Conservation (phyloP, 2,113 vertebrate species). For the Silurus meridionalis region DNA sequence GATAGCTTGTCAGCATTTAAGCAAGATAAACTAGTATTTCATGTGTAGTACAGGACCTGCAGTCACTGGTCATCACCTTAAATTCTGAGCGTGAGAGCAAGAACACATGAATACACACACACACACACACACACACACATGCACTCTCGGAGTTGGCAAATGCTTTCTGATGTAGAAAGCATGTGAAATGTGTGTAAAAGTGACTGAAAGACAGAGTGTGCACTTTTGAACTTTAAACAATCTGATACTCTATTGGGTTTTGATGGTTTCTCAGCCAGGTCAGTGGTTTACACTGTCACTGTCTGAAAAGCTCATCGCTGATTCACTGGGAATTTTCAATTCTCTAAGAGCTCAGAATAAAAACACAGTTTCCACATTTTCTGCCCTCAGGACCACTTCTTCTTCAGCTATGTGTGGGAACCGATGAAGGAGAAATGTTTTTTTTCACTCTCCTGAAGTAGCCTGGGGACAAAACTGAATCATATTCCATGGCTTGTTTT, state of each 20-base stretch:
- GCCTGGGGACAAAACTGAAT: conserved; percentile 9
- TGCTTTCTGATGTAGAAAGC: conserved; percentile 9
- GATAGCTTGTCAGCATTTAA: not conserved
- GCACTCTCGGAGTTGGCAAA: not conserved
- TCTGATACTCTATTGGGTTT: conserved; percentile 24
- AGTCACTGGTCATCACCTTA: not conserved
- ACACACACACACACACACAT: not conserved
- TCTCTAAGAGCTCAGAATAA: not conserved
- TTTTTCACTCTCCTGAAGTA: not conserved
- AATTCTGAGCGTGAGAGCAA: not conserved
- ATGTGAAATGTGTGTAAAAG: conserved; percentile 8
- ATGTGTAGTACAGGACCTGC: not conserved
- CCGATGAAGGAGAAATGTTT: not conserved
- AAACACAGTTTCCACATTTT: not conserved
- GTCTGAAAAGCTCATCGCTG: not conserved
- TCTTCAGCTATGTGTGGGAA: conserved; percentile 1
- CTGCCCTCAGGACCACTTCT: conserved; percentile 4
- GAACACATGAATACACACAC: not conserved
- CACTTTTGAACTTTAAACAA: not conserved
- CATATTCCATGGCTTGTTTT: not conserved
- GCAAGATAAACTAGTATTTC: not conserved
- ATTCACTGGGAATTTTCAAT: not conserved
- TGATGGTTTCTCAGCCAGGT: conserved; percentile 16
- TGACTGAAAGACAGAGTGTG: not conserved
- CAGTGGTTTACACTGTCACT: not conserved